Evolutionary conservation across 2,888 invertebrate genomes (phyloP).

Genomic region (Chrysotoxum bicinctum): DNA sequence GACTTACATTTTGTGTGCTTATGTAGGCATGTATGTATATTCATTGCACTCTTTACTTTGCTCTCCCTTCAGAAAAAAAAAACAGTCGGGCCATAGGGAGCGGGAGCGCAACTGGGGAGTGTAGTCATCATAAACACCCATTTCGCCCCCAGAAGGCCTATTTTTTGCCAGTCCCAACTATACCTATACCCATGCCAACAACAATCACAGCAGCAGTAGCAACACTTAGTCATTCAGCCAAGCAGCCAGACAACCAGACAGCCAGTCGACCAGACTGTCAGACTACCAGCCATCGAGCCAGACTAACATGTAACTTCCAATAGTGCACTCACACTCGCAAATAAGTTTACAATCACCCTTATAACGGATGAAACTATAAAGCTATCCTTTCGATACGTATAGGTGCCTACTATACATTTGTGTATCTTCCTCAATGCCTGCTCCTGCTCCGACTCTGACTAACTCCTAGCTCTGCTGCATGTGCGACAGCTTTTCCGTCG

Average conservation of each 20-base stretch:
- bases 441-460: too few relatives aligned
- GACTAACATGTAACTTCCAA: slow-evolving; percentile 61
- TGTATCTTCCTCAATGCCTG: slow-evolving; percentile 11
- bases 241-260: not conserved
- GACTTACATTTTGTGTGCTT: slow-evolving; percentile 41
- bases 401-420: not conserved
- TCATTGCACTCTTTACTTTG: slow-evolving; percentile 3
- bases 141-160: slow-evolving; percentile 53
- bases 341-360: slow-evolving; percentile 52
- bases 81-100: not conserved
- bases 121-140: slow-evolving; percentile 58
- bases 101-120: slow-evolving; percentile 11
- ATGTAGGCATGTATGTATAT: not conserved
- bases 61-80: not conserved
- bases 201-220: slow-evolving; percentile 30
- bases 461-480: slow-evolving; percentile 34
- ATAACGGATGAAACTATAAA: slow-evolving; percentile 67
- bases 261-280: slow-evolving; percentile 7
- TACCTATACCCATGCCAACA: slow-evolving; percentile 19
- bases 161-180: slow-evolving; percentile 33
- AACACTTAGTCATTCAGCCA: slow-evolving; percentile 46
- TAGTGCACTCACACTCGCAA: slow-evolving; percentile 47
- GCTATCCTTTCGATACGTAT: slow-evolving; percentile 52
- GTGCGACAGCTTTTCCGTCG: slow-evolving; percentile 69
- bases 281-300: slow-evolving; percentile 29